phyloP scores from a whole-genome alignment of 1,140 invertebrate species.

The Lerema accius region DNA sequence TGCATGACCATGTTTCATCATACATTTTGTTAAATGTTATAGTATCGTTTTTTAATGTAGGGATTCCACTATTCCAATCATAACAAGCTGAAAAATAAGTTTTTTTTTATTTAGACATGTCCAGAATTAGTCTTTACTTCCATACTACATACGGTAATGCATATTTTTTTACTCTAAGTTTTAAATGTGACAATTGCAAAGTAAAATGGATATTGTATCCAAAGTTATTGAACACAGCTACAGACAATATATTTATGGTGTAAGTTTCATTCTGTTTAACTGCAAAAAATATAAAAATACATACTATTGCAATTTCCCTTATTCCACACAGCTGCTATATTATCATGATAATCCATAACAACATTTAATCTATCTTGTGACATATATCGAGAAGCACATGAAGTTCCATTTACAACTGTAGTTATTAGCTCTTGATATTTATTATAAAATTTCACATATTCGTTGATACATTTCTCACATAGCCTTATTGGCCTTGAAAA shows the following conservation, averaged over 20 bases:
- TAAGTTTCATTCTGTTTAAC: background rate
- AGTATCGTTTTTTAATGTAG: slow-evolving; percentile 76
- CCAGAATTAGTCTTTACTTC: too few species aligned
- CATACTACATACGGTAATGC: too few species aligned
- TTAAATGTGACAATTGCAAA: too few species aligned
- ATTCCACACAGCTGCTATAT: slow-evolving; percentile 79
- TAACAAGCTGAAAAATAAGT: slow-evolving; percentile 84
- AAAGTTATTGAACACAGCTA: too few species aligned
- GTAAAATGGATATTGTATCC: too few species aligned
- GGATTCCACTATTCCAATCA: slow-evolving; percentile 67
- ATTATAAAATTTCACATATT: slow-evolving; percentile 76
- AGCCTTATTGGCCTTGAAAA: slow-evolving; percentile 82
- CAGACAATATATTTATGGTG: too few species aligned
- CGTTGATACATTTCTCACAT: slow-evolving; percentile 81
- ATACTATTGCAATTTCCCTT: slow-evolving; percentile 83
- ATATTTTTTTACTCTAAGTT: too few species aligned
- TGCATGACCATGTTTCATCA: slow-evolving; percentile 76
- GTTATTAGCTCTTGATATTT: slow-evolving; percentile 78
- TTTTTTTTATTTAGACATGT: too few species aligned
- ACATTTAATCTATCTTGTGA: slow-evolving; percentile 83
- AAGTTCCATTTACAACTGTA: slow-evolving; percentile 74
- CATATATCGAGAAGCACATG: slow-evolving; percentile 80
- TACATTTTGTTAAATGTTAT: slow-evolving; percentile 75
- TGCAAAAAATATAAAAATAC: slow-evolving; percentile 36
- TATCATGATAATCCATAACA: slow-evolving; percentile 78